These are phyloP conservation scores for Podotricha telesiphe DNA, from an alignment of 2,888 invertebrate genomes.

Conservation along the genomic window DNA sequence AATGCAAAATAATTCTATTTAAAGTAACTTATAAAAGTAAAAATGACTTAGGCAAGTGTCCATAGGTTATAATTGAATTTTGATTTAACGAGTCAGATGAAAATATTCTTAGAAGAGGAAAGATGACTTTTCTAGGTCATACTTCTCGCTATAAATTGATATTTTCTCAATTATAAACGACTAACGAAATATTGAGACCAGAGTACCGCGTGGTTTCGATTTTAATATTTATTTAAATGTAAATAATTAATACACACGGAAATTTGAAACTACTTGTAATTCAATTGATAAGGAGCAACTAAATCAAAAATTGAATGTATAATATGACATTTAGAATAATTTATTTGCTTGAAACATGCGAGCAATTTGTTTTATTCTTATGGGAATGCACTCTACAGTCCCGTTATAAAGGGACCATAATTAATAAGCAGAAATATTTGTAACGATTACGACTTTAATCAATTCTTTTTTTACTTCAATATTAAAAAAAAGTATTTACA, in stretches of 20 bases:
- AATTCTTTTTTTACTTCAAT: background rate
- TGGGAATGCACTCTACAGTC: constrained; percentile 29
- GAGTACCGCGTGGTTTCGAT: constrained; percentile 35
- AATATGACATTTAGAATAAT: constrained; percentile 31
- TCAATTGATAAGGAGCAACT: constrained; percentile 41
- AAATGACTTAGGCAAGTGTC: background rate
- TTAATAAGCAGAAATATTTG: constrained; percentile 30
- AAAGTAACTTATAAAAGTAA: no score
- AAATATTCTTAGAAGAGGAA: constrained; percentile 22
- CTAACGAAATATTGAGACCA: constrained; percentile 32
- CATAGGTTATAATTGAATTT: background rate
- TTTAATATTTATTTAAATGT: constrained; percentile 30
- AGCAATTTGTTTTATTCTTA: constrained; percentile 41
- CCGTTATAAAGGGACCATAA: constrained; percentile 37
- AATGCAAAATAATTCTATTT: no score
- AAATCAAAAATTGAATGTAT: constrained; percentile 40
- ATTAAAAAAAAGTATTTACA: background rate
- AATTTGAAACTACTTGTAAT: constrained; percentile 41
- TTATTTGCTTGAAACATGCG: constrained; percentile 40
- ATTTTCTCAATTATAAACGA: constrained; percentile 38
- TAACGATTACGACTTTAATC: constrained; percentile 20
- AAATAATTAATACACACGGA: constrained; percentile 30
- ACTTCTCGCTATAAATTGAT: constrained; percentile 24
- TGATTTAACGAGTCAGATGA: background rate
- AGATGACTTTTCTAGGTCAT: constrained; percentile 37